phyloP scores from a whole-genome alignment of 2,888 invertebrate species.

The Ophion slaviceki region DNA sequence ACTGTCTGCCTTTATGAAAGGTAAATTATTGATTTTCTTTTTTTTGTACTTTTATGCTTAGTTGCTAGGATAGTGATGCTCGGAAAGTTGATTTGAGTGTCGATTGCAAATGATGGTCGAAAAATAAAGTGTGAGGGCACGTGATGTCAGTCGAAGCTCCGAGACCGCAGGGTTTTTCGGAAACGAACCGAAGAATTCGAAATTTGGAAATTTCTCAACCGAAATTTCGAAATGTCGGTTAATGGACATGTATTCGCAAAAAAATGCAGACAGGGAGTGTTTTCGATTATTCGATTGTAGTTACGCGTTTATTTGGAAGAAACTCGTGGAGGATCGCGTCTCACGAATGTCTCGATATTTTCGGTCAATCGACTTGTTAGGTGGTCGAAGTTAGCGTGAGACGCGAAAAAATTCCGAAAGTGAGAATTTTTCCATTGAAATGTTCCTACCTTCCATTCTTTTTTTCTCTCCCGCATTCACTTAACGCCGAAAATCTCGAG shows the following conservation, averaged over 20 bases:
- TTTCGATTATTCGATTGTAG: background rate
- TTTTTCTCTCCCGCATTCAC: background rate
- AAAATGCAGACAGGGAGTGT: background rate
- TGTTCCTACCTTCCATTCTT: too few relatives aligned
- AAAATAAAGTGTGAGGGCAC: background rate
- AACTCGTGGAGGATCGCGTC: background rate
- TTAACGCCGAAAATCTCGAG: background rate
- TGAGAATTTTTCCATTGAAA: background rate
- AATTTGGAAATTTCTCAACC: background rate
- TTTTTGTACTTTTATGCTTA: conserved; percentile 8
- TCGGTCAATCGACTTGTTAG: background rate
- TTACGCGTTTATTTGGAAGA: background rate
- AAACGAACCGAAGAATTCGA: background rate
- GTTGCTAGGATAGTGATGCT: background rate
- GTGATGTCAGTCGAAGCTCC: background rate
- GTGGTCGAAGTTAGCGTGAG: background rate
- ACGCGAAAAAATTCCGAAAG: background rate
- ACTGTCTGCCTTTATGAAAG: conserved; percentile 79
- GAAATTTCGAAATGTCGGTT: too few relatives aligned
- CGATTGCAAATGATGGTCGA: background rate
- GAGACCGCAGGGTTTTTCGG: background rate
- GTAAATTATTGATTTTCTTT: conserved; percentile 68
- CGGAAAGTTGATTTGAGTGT: background rate
- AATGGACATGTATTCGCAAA: background rate
- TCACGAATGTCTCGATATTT: background rate